Evolutionary conservation across 2,888 invertebrate genomes (phyloP), one percentile per base, ranked within the genome.

Genomic region (Pyrgus malvae): DNA sequence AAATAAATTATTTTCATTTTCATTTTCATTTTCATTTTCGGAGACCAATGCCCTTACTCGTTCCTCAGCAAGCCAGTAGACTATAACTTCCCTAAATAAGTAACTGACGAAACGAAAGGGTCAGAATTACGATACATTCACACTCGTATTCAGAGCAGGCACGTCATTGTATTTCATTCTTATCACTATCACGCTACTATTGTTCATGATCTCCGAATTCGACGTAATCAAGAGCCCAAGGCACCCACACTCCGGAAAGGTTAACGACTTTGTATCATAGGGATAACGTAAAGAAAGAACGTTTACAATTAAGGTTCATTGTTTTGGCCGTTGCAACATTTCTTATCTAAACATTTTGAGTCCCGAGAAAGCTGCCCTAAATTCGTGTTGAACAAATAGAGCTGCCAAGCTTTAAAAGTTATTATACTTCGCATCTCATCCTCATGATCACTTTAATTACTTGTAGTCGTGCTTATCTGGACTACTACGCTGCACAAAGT

Each of bases 251-350:
- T 37, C 35, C 1, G 21, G 21, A 51, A 66, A 76, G 83, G 78
- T 81, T 75, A 68, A 74, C 64, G 83, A 74, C 76, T 86, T 69
- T 56, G 63, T 65, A 33, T 48, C 68, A 68, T 71, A 71, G 70
- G 70, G 68, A 70, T 72, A 69, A 74, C 31, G 11, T 25, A 33
- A 46, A 72, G 72, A 76, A 68, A 78, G 73, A 75, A 77, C 66
- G 74, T 67, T 72, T 72, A 83, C 75, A 85, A 86, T 88, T 88
- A 86, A 83, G 75, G 71, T 66, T 81, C 81, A 85, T 88, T 88
- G 89, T 89, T 86, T 85, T 71, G 70, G 69, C 58, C 68, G 76
- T 87, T 84, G 78, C 80, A 78, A 85, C 81, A 85, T 75, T 73
- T 65, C 74, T 82, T 83, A 83, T 82, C 82, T 83, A 72, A 76